Base-by-base conservation (phyloP, 2,113 vertebrate species). In the Bettongia penicillata region DNA sequence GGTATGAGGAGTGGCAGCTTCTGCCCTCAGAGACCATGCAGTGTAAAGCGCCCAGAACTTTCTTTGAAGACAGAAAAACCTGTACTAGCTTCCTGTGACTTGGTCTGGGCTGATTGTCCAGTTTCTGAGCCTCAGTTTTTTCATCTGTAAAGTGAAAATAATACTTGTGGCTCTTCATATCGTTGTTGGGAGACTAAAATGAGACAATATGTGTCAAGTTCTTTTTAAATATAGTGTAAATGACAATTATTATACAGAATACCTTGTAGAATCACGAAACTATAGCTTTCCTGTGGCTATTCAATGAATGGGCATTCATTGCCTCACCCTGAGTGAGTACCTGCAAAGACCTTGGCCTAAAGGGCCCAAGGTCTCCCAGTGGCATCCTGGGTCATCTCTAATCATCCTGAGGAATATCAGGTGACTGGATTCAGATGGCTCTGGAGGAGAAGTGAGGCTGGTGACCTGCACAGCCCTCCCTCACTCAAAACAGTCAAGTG, bases 241-340 rank as follows among this genome's bases (percentile, higher is more conserved):
- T 84, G 16, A 14, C 11, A 26, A 77, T n/a, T 77, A 77, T 6
- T 61, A 25, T 84, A 28, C 90, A 93, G 51, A 28, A 94, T n/a
- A 90, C n/a, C 93, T 90, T 68, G 61, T 94, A 11, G 91, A 92
- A 92, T 91, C 24, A 89, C 47, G 48, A 92, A 91, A 50, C 94
- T 94, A 23, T 95, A 51, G 90, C 90, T 93, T 94, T 47, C n/a
- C 25, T 95, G 31, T 93, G 57, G 23, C 90, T 26, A 94, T 92
- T 48, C n/a, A 48, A 48, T 48, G 48, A 48, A 48, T 48, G 48
- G 48, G 48, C 48, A 3, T 48, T 48, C 48, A 3, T 48, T 48
- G 48, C 48, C 48, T 48, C 48, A 3, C 48, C 48, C 48, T 48
- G 3, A 48, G 48, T 48, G 48, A 48, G 48, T 3, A 48, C 48